Conservation (phyloP, 2,113 vertebrate genomes). For the Chaetops frenatus region DNA sequence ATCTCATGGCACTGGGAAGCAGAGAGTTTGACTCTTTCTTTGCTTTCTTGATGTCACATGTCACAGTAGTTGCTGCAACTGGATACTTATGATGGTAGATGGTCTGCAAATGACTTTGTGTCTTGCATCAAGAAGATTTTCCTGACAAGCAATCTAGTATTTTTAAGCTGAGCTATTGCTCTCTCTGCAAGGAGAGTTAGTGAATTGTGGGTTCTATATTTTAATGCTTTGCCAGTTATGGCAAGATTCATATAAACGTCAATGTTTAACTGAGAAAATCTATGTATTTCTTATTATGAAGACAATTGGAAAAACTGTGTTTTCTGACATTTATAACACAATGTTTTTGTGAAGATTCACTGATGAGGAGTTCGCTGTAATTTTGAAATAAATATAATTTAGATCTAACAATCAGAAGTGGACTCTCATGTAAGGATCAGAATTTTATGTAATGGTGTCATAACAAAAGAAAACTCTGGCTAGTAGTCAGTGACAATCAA, state of each 20-base stretch:
- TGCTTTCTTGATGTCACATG: neutral
- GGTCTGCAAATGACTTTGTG: neutral
- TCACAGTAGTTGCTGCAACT: neutral
- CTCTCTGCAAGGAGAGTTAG: neutral
- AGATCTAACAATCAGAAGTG: neutral
- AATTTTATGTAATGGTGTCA: constrained; percentile 30
- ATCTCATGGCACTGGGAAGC: neutral
- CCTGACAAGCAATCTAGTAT: neutral
- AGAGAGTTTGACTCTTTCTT: neutral
- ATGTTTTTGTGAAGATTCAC: neutral
- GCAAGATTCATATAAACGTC: neutral
- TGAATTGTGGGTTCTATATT: neutral
- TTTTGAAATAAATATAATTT: constrained; percentile 4
- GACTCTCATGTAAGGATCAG: neutral
- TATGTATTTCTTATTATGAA: constrained; percentile 36
- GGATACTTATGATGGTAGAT: neutral
- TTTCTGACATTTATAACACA: constrained; percentile 15
- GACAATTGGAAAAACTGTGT: neutral
- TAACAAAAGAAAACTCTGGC: constrained; percentile 44
- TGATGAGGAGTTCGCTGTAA: neutral
- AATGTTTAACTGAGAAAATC: constrained; percentile 45
- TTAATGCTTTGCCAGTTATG: neutral
- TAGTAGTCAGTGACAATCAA: constrained; percentile 48
- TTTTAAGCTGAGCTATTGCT: neutral
- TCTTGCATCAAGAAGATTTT: neutral